phyloP scores from a whole-genome alignment of 2,888 invertebrate species.

The Lutraria lutraria region DNA sequence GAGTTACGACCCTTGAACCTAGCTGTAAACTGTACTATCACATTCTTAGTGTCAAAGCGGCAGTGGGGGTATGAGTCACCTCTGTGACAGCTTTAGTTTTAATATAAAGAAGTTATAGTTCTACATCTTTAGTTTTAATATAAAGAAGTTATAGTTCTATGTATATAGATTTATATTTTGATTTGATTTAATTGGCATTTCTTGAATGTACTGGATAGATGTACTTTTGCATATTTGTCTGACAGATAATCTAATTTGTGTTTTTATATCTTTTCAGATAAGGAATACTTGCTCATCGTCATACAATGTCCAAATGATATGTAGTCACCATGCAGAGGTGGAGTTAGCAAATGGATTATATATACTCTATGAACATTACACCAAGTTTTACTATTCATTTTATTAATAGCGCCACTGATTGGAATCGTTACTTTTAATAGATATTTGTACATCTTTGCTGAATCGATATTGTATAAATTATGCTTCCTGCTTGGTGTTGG shows the following conservation, averaged over 20 bases:
- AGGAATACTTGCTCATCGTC: constrained; percentile 96
- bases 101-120: too few relatives aligned
- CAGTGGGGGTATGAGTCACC: too few relatives aligned
- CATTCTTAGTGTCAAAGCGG: too few relatives aligned
- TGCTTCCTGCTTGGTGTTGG: not conserved
- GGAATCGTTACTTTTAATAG: not conserved
- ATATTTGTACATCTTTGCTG: not conserved
- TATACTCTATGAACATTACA: not conserved
- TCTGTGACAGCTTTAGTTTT: too few relatives aligned
- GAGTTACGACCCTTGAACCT: too few relatives aligned
- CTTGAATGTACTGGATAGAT: not conserved
- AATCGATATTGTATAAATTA: not conserved
- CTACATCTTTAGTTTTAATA: not conserved
- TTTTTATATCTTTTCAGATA: constrained; percentile 89
- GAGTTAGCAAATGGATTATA: constrained; percentile 5
- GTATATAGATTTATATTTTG: not conserved
- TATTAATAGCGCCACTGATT: not conserved
- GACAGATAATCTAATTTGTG: not conserved
- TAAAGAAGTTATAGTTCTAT: not conserved
- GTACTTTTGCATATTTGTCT: not conserved
- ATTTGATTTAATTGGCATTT: not conserved
- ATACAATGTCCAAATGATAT: constrained; percentile 89
- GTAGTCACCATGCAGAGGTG: not conserved
- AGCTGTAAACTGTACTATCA: too few relatives aligned
- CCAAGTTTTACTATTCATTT: not conserved